These are phyloP conservation scores for Cyprinodon variegatus DNA, from an alignment of 2,113 vertebrate genomes.

Conservation along the genomic window DNA sequence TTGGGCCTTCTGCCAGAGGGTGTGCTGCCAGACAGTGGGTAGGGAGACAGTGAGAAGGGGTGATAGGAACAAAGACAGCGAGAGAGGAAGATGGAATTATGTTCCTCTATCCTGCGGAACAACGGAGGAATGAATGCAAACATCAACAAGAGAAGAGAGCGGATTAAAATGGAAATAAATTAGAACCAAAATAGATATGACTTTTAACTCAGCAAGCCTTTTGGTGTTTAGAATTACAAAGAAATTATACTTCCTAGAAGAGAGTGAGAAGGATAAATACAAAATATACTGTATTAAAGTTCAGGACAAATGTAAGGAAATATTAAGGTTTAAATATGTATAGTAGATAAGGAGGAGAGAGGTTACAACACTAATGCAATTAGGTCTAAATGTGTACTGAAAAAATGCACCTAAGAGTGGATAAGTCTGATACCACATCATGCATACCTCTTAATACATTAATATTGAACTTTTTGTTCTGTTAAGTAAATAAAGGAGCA, in stretches of 20 bases:
- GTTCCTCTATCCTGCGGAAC: conserved; percentile 3
- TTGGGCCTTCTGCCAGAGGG: conserved; percentile 63
- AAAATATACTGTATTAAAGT: conserved; percentile 7
- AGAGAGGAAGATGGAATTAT: conserved; percentile 33
- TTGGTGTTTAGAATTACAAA: conserved; percentile 2
- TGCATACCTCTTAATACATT: neutral
- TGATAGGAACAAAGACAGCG: conserved; percentile 18
- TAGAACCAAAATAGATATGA: conserved; percentile 11
- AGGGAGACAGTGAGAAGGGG: conserved; percentile 29
- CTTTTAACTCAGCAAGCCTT: conserved; percentile 23
- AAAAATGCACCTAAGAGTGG: conserved; percentile 8
- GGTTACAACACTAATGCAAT: conserved; percentile 22
- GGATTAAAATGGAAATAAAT: conserved; percentile 4
- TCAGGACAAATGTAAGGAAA: conserved; percentile 7
- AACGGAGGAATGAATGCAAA: neutral
- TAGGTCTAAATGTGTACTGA: neutral
- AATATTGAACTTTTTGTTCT: neutral
- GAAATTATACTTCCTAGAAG: conserved; percentile 10
- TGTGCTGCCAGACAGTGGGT: conserved; percentile 40
- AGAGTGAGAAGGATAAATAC: conserved; percentile 8
- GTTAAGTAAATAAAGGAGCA: neutral
- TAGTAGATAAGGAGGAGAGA: neutral
- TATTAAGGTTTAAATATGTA: conserved; percentile 10
- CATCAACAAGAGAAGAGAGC: conserved; percentile 16
- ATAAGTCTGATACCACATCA: neutral